These are phyloP conservation scores for Epizoanthus illoricatus DNA, from an alignment of 92 coral and sea anemone genomes.

Conservation along the genomic window DNA sequence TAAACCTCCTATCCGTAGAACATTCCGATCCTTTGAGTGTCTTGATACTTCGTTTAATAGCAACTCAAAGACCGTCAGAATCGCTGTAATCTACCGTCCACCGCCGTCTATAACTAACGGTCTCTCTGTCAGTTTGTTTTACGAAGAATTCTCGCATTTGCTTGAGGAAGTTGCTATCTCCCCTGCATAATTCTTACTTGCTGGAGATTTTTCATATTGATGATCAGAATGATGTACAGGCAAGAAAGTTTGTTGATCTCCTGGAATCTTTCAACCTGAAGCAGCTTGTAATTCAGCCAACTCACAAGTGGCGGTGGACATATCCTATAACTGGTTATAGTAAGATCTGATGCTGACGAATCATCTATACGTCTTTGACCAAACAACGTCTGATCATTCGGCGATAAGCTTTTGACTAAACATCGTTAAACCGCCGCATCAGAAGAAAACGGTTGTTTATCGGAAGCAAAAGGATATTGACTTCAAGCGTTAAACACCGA, in stretches of 20 bases:
- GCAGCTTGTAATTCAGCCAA: too few relatives aligned
- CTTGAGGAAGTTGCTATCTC: conserved; percentile 48
- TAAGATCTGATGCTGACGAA: too few relatives aligned
- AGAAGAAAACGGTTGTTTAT: too few relatives aligned
- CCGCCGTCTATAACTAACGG: conserved; percentile 42
- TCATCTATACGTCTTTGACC: too few relatives aligned
- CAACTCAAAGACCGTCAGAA: conserved; percentile 24
- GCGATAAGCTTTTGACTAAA: too few relatives aligned
- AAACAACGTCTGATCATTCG: too few relatives aligned
- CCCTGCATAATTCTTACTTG: conserved; percentile 26
- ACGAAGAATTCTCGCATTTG: conserved; percentile 35
- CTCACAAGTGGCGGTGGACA: too few relatives aligned
- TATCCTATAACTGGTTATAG: too few relatives aligned
- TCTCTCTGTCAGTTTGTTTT: conserved; percentile 41
- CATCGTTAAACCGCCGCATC: too few relatives aligned
- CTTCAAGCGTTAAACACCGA: not conserved
- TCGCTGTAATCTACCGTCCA: conserved; percentile 45
- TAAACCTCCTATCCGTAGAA: too few relatives aligned
- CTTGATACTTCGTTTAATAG: conserved; percentile 38
- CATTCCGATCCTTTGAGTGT: too few relatives aligned
- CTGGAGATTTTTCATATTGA: conserved; percentile 35
- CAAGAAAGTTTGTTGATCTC: conserved; percentile 26
- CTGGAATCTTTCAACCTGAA: conserved; percentile 29
- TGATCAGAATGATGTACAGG: conserved; percentile 29
- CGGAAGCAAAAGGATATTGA: too few relatives aligned